Evolutionary conservation across 2,888 invertebrate species (phyloP).

Genomic region (Sericinus montela): DNA sequence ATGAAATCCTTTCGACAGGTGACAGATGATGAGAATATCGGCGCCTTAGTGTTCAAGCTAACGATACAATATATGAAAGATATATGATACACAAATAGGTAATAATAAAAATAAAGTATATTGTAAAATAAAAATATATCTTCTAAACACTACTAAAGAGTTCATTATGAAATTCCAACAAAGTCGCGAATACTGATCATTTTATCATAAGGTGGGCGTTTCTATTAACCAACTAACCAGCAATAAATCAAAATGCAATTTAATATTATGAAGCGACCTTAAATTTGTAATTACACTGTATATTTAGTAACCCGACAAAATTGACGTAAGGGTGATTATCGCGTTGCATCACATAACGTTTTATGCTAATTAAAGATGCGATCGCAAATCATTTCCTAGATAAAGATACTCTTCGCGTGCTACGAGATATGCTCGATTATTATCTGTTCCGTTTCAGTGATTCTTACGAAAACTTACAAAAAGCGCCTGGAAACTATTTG

Average conservation of each 20-base stretch:
- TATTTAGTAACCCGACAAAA: conserved; percentile 22
- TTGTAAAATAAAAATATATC: too few relatives aligned
- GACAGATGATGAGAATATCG: too few relatives aligned
- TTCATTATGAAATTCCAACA: conserved; percentile 7
- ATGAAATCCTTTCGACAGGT: too few relatives aligned
- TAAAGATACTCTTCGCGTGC: conserved; percentile 21
- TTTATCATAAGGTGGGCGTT: background rate
- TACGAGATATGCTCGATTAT: conserved; percentile 19
- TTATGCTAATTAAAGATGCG: conserved; percentile 23
- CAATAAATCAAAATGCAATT: conserved; percentile 32
- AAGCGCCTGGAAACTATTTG: background rate
- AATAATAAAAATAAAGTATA: too few relatives aligned
- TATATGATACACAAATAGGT: too few relatives aligned
- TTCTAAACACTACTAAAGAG: background rate
- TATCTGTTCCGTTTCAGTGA: conserved; percentile 24
- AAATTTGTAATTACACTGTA: conserved; percentile 29
- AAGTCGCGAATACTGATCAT: too few relatives aligned
- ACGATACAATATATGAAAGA: too few relatives aligned
- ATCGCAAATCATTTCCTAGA: conserved; percentile 19
- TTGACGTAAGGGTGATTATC: conserved; percentile 16
- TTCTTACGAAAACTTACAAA: conserved; percentile 19
- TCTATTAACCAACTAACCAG: conserved; percentile 20
- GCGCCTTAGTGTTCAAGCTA: too few relatives aligned
- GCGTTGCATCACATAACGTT: conserved; percentile 20
- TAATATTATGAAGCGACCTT: conserved; percentile 21